Evolutionary conservation across 2,888 invertebrate species (phyloP).

Genomic region (Epinotia brunnichana): DNA sequence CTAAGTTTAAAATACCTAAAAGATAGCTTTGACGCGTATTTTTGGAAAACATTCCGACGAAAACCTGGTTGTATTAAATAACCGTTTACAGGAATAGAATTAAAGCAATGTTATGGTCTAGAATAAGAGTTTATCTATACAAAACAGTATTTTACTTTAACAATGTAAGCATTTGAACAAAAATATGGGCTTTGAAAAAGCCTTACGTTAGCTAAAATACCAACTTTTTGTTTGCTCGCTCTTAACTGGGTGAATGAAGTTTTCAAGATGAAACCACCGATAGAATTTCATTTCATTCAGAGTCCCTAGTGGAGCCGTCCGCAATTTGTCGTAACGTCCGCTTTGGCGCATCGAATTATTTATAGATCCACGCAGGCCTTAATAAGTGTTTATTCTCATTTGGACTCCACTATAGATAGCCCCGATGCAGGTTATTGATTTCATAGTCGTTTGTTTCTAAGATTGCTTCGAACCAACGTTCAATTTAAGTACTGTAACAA

Average conservation of each 20-base stretch:
- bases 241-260: background rate
- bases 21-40: too few relatives aligned
- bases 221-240: too few relatives aligned
- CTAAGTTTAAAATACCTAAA: too few relatives aligned
- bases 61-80: too few relatives aligned
- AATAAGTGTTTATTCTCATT: conserved; percentile 49
- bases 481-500: conserved; percentile 31
- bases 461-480: conserved; percentile 29
- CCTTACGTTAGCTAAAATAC: too few relatives aligned
- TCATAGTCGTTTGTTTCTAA: conserved; percentile 42
- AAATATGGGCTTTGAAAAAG: too few relatives aligned
- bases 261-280: background rate
- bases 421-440: conserved; percentile 42
- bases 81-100: too few relatives aligned
- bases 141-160: too few relatives aligned
- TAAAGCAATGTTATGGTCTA: too few relatives aligned
- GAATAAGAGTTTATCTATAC: too few relatives aligned
- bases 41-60: too few relatives aligned
- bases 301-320: conserved; percentile 28
- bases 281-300: background rate
- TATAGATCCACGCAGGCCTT: conserved; percentile 46
- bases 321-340: conserved; percentile 43
- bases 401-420: conserved; percentile 40
- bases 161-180: too few relatives aligned
- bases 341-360: conserved; percentile 48